phyloP scores from a whole-genome alignment of 2,113 vertebrate genomes.

The Phodopus roborovskii region DNA sequence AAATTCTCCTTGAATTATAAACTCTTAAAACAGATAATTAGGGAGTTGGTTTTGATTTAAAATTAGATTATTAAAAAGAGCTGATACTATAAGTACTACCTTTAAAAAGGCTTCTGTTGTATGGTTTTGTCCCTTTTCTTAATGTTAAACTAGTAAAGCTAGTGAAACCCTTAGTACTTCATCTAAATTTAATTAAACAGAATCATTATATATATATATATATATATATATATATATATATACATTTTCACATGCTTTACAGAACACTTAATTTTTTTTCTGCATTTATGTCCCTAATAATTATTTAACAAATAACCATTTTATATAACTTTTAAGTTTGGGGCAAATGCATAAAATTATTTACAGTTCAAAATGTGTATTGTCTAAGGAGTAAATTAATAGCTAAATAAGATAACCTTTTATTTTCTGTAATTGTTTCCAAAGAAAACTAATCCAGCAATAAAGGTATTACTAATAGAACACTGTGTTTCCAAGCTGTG shows the following conservation, averaged over 20 bases:
- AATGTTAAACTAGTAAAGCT: constrained; percentile 54
- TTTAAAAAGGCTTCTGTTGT: constrained; percentile 19
- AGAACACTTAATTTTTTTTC: constrained; percentile 45
- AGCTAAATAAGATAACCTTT: constrained; percentile 37
- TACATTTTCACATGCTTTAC: constrained; percentile 30
- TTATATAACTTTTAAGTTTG: constrained; percentile 10
- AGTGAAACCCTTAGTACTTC: constrained; percentile 53
- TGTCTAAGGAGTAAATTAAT: neutral
- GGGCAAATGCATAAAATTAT: neutral
- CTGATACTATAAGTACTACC: constrained; percentile 14
- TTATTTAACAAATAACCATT: constrained; percentile 53
- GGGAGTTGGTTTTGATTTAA: constrained; percentile 63
- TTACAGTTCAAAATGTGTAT: constrained; percentile 45
- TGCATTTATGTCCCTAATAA: constrained; percentile 5
- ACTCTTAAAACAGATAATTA: constrained; percentile 53
- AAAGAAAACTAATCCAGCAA: constrained; percentile 22
- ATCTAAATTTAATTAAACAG: constrained; percentile 52
- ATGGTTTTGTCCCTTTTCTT: neutral
- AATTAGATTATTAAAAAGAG: constrained; percentile 61
- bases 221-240: constrained; percentile 61
- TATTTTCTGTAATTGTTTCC: constrained; percentile 22
- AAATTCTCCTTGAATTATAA: constrained; percentile 22
- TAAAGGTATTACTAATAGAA: constrained; percentile 58
- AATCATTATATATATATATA: constrained; percentile 50
- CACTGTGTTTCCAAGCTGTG: neutral